A percentile compares a stretch with the other conserved stretches of the same genome.
Conservation (phyloP, 2,113 vertebrate genomes). For the Apteryx owenii region DNA sequence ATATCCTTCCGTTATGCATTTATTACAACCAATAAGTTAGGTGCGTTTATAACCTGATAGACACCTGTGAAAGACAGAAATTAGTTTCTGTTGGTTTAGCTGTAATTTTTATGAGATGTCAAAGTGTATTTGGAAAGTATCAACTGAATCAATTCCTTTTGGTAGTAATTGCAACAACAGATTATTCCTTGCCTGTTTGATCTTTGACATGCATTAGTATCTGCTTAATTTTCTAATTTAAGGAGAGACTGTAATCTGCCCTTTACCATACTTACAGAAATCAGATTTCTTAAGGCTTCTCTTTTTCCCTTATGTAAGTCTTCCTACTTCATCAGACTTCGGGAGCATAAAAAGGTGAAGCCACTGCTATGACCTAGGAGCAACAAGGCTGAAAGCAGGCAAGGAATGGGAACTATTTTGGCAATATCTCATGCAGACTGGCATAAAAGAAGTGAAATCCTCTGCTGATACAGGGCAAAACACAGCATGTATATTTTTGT, state of each 20-base stretch:
- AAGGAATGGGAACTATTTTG: background rate
- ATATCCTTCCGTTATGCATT: conserved; percentile 42
- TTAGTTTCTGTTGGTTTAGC: conserved; percentile 63
- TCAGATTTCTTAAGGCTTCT: background rate
- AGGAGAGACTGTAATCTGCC: background rate
- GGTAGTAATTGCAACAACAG: background rate
- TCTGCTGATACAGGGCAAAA: background rate
- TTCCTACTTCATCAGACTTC: background rate
- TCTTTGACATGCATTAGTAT: conserved; percentile 61
- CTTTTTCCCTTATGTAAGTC: background rate
- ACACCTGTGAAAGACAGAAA: conserved; percentile 57
- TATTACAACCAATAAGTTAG: conserved; percentile 44
- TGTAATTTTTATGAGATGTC: conserved; percentile 59
- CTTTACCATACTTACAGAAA: background rate
- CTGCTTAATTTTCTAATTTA: conserved; percentile 58
- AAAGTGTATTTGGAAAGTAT: conserved; percentile 44
- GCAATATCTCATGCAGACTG: background rate
- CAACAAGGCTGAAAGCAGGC: background rate
- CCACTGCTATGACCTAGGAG: background rate
- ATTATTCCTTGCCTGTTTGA: conserved; percentile 35
- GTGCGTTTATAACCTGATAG: conserved; percentile 58
- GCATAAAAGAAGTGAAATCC: background rate
- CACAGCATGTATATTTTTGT: background rate
- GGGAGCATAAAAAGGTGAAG: background rate
- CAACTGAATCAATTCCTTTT: conserved; percentile 1